Percentiles rank a stretch among this genome's conserved stretches.
Evolutionary conservation across 2,113 vertebrate genomes (phyloP).

Genomic region (Cyprinodon tularosa): DNA sequence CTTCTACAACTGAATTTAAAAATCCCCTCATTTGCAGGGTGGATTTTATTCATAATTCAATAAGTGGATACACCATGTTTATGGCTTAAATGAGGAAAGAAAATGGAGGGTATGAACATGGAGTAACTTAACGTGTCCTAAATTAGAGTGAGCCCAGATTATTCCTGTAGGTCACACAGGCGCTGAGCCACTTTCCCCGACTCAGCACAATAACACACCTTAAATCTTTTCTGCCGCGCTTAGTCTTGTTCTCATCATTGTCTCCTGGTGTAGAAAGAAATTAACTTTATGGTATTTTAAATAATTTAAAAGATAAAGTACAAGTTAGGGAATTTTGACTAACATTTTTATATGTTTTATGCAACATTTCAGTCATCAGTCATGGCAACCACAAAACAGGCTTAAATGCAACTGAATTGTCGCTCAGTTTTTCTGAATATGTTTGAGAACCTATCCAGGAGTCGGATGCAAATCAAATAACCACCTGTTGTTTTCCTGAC

Average conservation of each 20-base stretch:
- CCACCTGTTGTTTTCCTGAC: too few species aligned
- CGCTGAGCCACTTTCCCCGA: slow-evolving; percentile 57
- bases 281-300: background rate
- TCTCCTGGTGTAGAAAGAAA: slow-evolving; percentile 2
- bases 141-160: slow-evolving; percentile 80
- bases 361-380: too few species aligned
- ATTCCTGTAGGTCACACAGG: slow-evolving; percentile 77
- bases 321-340: too few species aligned
- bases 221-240: slow-evolving; percentile 26
- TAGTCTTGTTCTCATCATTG: background rate
- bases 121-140: slow-evolving; percentile 76
- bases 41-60: background rate
- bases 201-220: slow-evolving; percentile 61
- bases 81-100: slow-evolving; percentile 7
- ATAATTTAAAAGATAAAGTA: background rate
- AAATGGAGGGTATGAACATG: slow-evolving; percentile 26
- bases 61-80: slow-evolving; percentile 9
- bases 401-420: too few species aligned
- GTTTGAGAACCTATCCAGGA: too few species aligned
- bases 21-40: background rate
- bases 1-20: slow-evolving; percentile 13
- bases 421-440: too few species aligned
- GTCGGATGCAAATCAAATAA: too few species aligned
- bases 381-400: too few species aligned
- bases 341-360: too few species aligned